A percentile compares a stretch with the other conserved stretches of the same genome.
phyloP scores from a whole-genome alignment of 2,797 vertebrate species.

The Chanos chanos region DNA sequence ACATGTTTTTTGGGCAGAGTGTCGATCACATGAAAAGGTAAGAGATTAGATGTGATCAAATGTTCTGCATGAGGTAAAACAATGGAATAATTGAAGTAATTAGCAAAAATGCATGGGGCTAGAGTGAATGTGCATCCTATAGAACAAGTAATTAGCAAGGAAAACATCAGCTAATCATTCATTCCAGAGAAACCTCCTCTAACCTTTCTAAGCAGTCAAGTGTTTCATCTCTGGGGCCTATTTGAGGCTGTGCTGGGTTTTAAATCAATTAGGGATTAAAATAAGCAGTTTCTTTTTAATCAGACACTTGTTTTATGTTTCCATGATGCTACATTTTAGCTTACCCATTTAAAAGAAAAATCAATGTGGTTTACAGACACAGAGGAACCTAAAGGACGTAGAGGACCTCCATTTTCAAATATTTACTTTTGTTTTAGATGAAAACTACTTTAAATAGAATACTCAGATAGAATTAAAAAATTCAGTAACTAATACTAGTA shows the following conservation, averaged over 20 bases:
- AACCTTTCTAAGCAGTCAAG: constrained; percentile 57
- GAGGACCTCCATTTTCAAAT: no score
- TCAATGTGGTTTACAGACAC: constrained; percentile 54
- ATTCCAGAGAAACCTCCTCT: constrained; percentile 53
- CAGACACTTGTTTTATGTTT: constrained; percentile 61
- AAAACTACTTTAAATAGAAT: no score
- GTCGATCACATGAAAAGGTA: no score
- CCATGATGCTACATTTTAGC: constrained; percentile 53
- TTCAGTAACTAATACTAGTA: no score
- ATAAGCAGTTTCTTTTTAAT: constrained; percentile 61
- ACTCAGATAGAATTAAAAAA: no score
- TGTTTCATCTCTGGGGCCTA: constrained; percentile 60
- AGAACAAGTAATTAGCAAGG: constrained; percentile 62
- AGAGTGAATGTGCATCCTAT: constrained; percentile 27
- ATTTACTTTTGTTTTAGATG: no score
- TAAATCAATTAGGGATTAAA: constrained; percentile 74
- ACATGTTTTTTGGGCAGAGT: no score
- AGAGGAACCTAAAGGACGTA: constrained; percentile 38
- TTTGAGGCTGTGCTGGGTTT: constrained; percentile 53
- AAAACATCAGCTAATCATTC: constrained; percentile 62
- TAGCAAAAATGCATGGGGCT: neutral
- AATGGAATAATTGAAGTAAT: constrained; percentile 11
- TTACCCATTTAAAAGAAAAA: constrained; percentile 50
- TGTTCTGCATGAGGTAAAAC: no score
- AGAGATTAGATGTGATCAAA: no score